These are phyloP conservation scores for Neopelma chrysocephalum DNA, from an alignment of 2,797 vertebrate species.

Conservation along the genomic window DNA sequence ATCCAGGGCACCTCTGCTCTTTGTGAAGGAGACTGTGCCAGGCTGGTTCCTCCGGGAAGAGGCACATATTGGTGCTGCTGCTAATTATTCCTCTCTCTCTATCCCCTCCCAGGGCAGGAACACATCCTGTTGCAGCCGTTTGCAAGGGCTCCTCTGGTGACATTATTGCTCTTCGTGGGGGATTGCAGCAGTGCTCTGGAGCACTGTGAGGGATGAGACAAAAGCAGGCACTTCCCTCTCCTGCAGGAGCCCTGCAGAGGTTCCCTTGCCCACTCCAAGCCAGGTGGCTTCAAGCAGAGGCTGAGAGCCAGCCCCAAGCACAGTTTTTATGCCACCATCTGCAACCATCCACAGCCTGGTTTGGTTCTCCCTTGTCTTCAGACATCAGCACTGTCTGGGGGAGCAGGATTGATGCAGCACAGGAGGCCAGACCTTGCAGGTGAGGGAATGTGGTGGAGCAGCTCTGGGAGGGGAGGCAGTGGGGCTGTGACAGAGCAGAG, in stretches of 20 bases:
- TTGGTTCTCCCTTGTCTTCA: not conserved
- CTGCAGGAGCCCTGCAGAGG: not conserved
- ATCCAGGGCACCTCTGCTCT: slow-evolving; percentile 27
- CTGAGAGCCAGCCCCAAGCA: not conserved
- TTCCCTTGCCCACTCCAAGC: not conserved
- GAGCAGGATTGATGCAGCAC: not conserved
- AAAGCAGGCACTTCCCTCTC: not conserved
- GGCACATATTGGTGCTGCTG: not conserved
- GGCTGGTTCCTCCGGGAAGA: not conserved
- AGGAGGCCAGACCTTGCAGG: not conserved
- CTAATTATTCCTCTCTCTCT: not conserved
- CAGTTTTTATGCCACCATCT: not conserved
- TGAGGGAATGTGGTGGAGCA: not conserved
- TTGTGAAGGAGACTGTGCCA: not conserved
- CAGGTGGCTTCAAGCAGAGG: not conserved
- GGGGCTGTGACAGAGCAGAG: not conserved
- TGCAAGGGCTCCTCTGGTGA: not conserved
- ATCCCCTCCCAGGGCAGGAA: not conserved
- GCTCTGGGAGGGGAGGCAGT: not conserved
- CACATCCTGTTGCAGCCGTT: not conserved
- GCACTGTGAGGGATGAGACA: not conserved
- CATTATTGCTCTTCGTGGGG: not conserved
- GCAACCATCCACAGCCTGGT: not conserved
- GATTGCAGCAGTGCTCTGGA: not conserved
- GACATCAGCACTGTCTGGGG: not conserved